Conservation (phyloP, 2,888 invertebrate genomes). For the Endotricha flammealis region DNA sequence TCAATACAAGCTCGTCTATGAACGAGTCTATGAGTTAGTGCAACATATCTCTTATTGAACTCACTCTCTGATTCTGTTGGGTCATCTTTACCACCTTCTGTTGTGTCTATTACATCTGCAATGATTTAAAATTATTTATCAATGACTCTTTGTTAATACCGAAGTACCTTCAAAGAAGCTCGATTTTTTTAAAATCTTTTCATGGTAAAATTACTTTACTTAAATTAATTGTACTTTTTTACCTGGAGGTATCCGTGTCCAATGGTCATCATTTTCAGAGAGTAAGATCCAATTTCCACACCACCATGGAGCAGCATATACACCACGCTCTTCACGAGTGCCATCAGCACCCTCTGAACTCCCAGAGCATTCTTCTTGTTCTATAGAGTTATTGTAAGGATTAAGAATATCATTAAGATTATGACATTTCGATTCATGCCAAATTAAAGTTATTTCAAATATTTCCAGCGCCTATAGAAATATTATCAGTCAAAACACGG, state of each 20-base stretch:
- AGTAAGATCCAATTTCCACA: constrained; percentile 85
- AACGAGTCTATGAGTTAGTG: constrained; percentile 92
- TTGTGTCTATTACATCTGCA: constrained; percentile 45
- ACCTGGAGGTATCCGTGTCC: constrained; percentile 70
- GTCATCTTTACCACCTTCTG: constrained; percentile 51
- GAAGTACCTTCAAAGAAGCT: no score
- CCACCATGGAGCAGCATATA: constrained; percentile 88
- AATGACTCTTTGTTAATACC: no score
- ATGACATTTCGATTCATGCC: no score
- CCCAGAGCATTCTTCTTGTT: constrained; percentile 78
- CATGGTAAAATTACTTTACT: no score
- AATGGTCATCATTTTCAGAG: constrained; percentile 63
- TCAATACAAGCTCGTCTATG: constrained; percentile 94
- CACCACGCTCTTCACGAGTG: constrained; percentile 81
- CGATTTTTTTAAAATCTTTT: no score
- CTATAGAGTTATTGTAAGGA: constrained; percentile 46
- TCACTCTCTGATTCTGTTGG: constrained; percentile 89
- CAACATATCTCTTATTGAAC: constrained; percentile 90
- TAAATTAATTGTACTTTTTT: constrained; percentile 14
- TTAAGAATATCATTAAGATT: no score
- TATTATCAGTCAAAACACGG: no score
- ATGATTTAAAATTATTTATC: background rate
- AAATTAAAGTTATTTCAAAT: no score
- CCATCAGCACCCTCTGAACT: constrained; percentile 67
- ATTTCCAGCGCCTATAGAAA: no score